Percentiles rank a stretch among this genome's conserved stretches.
These are phyloP conservation scores for Agapornis canus DNA, from an alignment of 2,797 vertebrate genomes.

Conservation along the genomic window DNA sequence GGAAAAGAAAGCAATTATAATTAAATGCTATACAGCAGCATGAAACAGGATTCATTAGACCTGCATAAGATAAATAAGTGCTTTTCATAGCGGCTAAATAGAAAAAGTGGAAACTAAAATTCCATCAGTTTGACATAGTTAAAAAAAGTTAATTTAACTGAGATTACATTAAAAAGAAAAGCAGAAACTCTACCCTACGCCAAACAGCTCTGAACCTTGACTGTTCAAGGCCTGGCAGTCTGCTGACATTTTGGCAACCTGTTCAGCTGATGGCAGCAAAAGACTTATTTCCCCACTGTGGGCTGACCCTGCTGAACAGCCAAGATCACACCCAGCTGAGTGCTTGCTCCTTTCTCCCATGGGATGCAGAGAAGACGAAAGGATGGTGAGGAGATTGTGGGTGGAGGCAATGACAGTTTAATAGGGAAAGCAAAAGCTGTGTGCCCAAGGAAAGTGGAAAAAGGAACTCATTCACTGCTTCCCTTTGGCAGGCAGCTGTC, in stretches of 20 bases:
- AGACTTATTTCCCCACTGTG: background rate
- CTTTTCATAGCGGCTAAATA: background rate
- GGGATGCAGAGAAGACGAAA: background rate
- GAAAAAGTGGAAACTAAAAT: constrained; percentile 4
- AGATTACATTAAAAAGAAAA: background rate
- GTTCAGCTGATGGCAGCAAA: background rate
- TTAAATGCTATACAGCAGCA: background rate
- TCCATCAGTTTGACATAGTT: background rate
- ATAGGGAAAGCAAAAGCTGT: background rate
- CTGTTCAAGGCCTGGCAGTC: background rate
- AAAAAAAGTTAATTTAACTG: background rate
- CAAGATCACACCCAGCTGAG: background rate
- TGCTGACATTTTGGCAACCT: background rate
- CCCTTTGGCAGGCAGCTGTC: background rate
- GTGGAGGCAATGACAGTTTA: background rate
- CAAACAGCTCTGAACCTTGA: background rate
- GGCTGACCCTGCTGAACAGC: fast-evolving
- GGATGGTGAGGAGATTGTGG: background rate
- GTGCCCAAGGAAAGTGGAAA: background rate
- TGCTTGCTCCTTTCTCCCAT: fast-evolving
- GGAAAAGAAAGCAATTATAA: constrained; percentile 37
- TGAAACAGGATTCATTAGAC: background rate
- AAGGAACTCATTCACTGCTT: background rate
- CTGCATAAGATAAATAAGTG: background rate
- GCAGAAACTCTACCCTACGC: background rate